Evolutionary conservation across 2,113 vertebrate species (phyloP), one percentile per base, ranked within the genome.

Genomic region (Plecotus auritus): DNA sequence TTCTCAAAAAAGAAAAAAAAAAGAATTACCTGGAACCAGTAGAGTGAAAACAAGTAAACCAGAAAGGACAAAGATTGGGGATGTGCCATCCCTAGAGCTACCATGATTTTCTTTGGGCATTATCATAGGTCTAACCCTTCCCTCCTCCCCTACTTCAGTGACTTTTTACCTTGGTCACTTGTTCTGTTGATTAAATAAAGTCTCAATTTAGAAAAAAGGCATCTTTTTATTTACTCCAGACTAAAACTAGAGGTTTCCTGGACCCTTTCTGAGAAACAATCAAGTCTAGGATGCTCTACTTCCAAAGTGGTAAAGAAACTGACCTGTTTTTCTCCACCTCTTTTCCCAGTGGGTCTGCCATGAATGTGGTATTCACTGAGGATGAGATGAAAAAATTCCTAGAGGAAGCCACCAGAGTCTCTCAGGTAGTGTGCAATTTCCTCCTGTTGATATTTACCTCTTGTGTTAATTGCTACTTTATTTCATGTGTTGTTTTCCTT

Each of bases 361-460:
- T 99, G 99, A 99, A 99, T 9, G 99, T 99, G 28, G 99, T 96
- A 0, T 98, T 99, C 42, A 98, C 98, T 40, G 99, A 99, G 61
- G 99, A 99, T 42, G 99, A 99, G 97, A 99, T 99, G 99, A 99
- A 99, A 97, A 99, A 98, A 28, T 99, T 99, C 97, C 98, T 99
- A 96, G 99, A 99, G 93, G 99, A 99, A 98, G 99, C 99, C 74
- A 98, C 99, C 30, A 98, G 99, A 98, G 99, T 99, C 54, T 99
- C 99, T 85, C 99, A 99, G 99, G 99, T 99, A 98, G 35, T 2
- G 32, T 51, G 78, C 72, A 1, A 12, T 90, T 72, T 91, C 61
- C 30, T 80, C 7, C 7, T 26, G 16, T 11, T 49, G n/a, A 26
- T 16, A 18, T 74, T 72, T 7, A 40, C n/a, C 32, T 89, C 70